phyloP scores from a whole-genome alignment of 2,113 vertebrate species.

The Pipra filicauda region DNA sequence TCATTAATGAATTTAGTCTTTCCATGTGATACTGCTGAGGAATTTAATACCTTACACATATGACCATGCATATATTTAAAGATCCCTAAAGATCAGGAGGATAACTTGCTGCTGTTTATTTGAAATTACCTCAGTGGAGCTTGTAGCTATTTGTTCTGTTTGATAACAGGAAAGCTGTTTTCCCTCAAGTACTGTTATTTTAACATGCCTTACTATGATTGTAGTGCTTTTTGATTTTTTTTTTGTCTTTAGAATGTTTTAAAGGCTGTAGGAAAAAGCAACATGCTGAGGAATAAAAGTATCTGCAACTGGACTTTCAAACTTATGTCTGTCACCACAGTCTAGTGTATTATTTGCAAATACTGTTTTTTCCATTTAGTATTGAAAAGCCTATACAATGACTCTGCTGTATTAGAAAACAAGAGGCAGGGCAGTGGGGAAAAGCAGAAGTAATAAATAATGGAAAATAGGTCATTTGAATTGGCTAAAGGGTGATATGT shows the following conservation, averaged over 20 bases:
- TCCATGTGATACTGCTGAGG: not conserved
- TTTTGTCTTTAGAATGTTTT: not conserved
- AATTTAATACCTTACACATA: not conserved
- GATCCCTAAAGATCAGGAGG: not conserved
- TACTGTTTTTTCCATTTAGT: not conserved
- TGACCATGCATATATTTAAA: not conserved
- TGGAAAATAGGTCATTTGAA: not conserved
- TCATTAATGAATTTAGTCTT: not conserved
- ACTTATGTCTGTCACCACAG: not conserved
- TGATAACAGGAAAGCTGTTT: not conserved
- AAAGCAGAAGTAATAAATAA: not conserved
- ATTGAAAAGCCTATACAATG: not conserved
- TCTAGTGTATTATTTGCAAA: not conserved
- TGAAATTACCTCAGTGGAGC: not conserved
- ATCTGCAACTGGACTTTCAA: not conserved
- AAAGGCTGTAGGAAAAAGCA: not conserved
- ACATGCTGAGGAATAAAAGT: not conserved
- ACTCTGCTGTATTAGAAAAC: not conserved
- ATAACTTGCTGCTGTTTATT: not conserved
- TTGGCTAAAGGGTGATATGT: not conserved
- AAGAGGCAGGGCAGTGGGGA: rapidly evolving
- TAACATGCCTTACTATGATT: not conserved
- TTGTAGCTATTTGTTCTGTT: not conserved
- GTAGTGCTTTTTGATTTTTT: not conserved
- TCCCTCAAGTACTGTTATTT: not conserved